Evolutionary conservation across 2,797 vertebrate species (phyloP).

Genomic region (Liasis olivaceus): DNA sequence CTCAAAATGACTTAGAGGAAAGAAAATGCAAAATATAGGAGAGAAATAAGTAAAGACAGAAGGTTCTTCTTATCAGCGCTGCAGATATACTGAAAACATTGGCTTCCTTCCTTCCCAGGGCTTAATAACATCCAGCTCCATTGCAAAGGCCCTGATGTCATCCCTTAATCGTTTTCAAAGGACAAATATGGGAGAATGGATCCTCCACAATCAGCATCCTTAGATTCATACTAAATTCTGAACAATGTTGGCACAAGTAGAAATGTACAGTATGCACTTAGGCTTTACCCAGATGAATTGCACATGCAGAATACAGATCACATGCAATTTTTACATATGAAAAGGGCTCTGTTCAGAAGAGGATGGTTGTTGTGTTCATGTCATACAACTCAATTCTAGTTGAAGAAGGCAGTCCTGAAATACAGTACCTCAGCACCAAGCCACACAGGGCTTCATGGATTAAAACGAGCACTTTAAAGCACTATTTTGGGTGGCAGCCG

Average conservation of each 20-base stretch:
- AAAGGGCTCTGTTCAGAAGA: neutral
- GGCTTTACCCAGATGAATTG: neutral
- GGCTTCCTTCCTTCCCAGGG: constrained; percentile 30
- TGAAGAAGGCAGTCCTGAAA: neutral
- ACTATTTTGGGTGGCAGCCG: neutral
- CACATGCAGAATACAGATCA: neutral
- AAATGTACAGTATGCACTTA: neutral
- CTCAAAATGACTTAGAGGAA: constrained; percentile 46
- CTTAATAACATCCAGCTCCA: constrained; percentile 45
- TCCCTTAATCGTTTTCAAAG: neutral
- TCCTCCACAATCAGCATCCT: neutral
- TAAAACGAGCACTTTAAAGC: neutral
- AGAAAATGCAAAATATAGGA: constrained; percentile 36
- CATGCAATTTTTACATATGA: neutral
- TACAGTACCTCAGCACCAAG: neutral
- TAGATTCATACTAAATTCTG: neutral
- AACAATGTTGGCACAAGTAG: neutral
- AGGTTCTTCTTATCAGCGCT: constrained; percentile 46
- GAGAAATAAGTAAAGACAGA: constrained; percentile 65
- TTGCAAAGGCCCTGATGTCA: constrained; percentile 39
- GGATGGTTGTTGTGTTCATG: neutral
- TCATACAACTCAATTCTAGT: neutral
- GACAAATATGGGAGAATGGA: neutral
- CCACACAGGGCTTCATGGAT: neutral
- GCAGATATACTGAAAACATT: constrained; percentile 17